Evolutionary conservation across 2,888 invertebrate genomes (phyloP).

Genomic region (Trissonchulus sp.): DNA sequence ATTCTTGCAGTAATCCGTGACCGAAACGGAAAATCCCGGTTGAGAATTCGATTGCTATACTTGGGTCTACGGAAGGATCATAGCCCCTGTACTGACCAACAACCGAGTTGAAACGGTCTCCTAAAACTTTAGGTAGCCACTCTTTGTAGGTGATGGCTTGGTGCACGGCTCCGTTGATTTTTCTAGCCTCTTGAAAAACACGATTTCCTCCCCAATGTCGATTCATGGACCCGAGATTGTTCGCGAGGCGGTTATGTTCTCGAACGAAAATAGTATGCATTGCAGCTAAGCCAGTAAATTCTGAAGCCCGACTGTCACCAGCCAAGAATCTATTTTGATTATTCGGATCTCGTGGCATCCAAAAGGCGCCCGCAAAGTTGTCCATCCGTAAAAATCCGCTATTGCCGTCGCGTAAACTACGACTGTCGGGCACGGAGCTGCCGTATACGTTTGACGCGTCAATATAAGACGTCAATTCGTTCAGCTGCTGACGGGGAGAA

Average conservation of each 20-base stretch:
- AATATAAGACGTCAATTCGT: constrained; percentile 27
- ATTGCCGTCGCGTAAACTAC: constrained; percentile 18
- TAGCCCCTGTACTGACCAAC: constrained; percentile 77
- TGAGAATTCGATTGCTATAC: constrained; percentile 89
- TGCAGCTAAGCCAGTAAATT: constrained; percentile 54
- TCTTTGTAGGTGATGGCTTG: constrained; percentile 85
- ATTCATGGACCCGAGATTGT: constrained; percentile 67
- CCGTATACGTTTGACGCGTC: constrained; percentile 28
- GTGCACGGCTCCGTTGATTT: constrained; percentile 66
- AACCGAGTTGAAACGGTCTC: constrained; percentile 62
- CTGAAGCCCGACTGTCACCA: constrained; percentile 40
- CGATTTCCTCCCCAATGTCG: constrained; percentile 86
- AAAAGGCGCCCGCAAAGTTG: too few relatives aligned
- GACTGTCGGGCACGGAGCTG: constrained; percentile 20
- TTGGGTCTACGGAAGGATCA: constrained; percentile 70
- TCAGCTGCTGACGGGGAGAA: constrained; percentile 12
- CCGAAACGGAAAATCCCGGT: constrained; percentile 90
- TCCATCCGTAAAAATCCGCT: not conserved
- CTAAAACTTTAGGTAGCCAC: constrained; percentile 84
- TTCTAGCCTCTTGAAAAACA: constrained; percentile 61
- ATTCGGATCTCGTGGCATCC: constrained; percentile 26
- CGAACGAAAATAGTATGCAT: constrained; percentile 66
- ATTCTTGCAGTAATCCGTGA: constrained; percentile 88
- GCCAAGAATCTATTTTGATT: constrained; percentile 46
- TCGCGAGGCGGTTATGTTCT: constrained; percentile 86